These are phyloP conservation scores for Solenopsis fugax DNA, from an alignment of 1,140 invertebrate species.

Conservation along the genomic window DNA sequence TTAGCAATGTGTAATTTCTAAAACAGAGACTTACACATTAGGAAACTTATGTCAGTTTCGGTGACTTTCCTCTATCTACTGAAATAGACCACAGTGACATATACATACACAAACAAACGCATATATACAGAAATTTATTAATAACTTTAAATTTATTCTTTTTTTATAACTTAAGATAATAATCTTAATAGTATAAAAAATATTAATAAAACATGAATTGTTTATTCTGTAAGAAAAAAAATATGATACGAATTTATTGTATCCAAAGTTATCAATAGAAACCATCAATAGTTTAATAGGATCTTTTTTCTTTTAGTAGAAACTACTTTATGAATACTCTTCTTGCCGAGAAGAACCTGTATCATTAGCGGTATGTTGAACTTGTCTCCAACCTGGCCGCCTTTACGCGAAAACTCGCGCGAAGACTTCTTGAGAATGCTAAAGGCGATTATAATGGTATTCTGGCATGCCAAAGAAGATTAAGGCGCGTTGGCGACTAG, in stretches of 20 bases:
- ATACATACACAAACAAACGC: too few relatives aligned
- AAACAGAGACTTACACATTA: too few relatives aligned
- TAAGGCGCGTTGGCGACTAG: slow-evolving; percentile 39
- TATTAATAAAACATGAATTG: too few relatives aligned
- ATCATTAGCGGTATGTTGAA: slow-evolving; percentile 76
- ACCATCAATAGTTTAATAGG: slow-evolving; percentile 40
- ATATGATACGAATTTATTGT: slow-evolving; percentile 26
- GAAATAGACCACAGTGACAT: too few relatives aligned
- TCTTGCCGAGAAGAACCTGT: slow-evolving; percentile 55
- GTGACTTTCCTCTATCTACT: too few relatives aligned
- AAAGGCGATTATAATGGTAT: slow-evolving; percentile 67
- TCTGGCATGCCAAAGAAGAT: slow-evolving; percentile 58
- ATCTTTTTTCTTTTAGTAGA: slow-evolving; percentile 18
- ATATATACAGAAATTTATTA: too few relatives aligned
- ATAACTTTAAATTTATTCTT: too few relatives aligned
- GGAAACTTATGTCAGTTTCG: too few relatives aligned
- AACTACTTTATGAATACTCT: slow-evolving; percentile 36
- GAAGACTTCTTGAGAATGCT: slow-evolving; percentile 28
- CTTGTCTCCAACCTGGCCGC: slow-evolving; percentile 61
- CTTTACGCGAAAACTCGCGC: slow-evolving; percentile 40
- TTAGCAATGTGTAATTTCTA: too few relatives aligned
- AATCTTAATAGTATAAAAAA: too few relatives aligned
- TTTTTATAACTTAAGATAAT: too few relatives aligned
- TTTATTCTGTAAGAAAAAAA: neutral
- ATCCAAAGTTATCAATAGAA: slow-evolving; percentile 55